Conservation (phyloP, 2,113 vertebrate species). For the Irena cyanogastra region DNA sequence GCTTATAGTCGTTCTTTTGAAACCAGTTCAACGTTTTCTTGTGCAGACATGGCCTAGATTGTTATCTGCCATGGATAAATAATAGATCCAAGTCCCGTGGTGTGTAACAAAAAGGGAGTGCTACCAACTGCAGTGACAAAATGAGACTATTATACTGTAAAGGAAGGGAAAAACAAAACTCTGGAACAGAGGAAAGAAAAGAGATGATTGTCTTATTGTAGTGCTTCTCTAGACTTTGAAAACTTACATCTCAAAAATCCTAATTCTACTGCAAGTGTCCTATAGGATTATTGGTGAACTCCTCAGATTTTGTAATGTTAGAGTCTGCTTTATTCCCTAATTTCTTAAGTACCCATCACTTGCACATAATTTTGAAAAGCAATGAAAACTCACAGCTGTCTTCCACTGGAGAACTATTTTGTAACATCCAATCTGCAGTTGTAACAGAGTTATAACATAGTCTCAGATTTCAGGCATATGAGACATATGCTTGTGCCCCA, state of each 20-base stretch:
- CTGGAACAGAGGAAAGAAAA: neutral
- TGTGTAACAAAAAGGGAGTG: neutral
- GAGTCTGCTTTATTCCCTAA: neutral
- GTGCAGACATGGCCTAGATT: slow-evolving; percentile 13
- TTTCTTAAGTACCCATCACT: neutral
- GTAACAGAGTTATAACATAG: neutral
- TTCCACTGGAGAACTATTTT: neutral
- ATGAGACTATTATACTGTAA: neutral
- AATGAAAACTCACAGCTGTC: neutral
- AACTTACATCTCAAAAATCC: neutral
- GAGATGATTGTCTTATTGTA: neutral
- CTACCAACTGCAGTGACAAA: neutral
- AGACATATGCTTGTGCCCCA: neutral
- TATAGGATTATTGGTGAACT: neutral
- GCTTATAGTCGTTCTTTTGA: slow-evolving; percentile 10
- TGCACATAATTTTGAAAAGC: neutral
- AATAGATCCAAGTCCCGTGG: neutral
- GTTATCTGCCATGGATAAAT: slow-evolving; percentile 37
- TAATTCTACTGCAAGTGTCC: neutral
- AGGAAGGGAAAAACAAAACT: neutral
- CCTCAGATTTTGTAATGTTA: neutral
- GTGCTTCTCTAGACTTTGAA: neutral
- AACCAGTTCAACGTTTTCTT: neutral
- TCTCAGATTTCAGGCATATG: neutral
- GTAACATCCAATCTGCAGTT: neutral